phyloP scores from a whole-genome alignment of 2,113 vertebrate species.

The cat (Felis catus) region F.catus_Fca126_mat1.0 CM031419.1:149623001-149623500 shows the following conservation, averaged over 20 bases:
- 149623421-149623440: slow-evolving; percentile 10
- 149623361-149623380: neutral
- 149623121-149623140: neutral
- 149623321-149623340: neutral
- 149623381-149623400: neutral
- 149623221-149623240: neutral
- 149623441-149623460: neutral
- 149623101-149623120: neutral
- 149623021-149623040: slow-evolving; percentile 47
- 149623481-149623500: neutral
- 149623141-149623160: neutral
- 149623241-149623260: neutral
- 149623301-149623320: neutral
- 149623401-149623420: neutral
- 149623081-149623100: slow-evolving; percentile 10
- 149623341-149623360: neutral
- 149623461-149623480: neutral
- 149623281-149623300: neutral
- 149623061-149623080: slow-evolving; percentile 56
- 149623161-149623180: neutral
- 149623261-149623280: neutral
- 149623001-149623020: slow-evolving; percentile 25
- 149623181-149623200: neutral
- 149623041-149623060: slow-evolving; percentile 64
- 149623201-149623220: neutral